Conservation (phyloP, 2,888 invertebrate genomes). For the Archips xylosteana region DNA sequence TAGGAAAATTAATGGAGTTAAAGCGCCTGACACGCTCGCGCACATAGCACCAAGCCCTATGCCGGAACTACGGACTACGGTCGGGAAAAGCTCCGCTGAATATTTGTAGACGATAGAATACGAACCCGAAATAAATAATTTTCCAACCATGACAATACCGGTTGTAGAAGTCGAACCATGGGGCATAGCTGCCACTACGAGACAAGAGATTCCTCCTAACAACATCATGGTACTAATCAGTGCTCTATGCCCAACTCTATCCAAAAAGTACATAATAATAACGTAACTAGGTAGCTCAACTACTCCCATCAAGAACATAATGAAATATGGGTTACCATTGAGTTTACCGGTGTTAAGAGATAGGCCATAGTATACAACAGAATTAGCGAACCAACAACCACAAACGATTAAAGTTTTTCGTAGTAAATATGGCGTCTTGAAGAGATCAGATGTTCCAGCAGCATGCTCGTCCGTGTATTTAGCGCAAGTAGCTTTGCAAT, state of each 20-base stretch:
- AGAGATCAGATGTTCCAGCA: conserved; percentile 89
- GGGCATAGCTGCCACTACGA: conserved; percentile 89
- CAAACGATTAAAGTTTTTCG: conserved; percentile 92
- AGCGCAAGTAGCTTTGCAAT: conserved; percentile 83
- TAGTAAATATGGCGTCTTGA: conserved; percentile 91
- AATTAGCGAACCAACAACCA: conserved; percentile 94
- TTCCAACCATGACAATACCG: conserved; percentile 90
- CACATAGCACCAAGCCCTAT: conserved; percentile 94
- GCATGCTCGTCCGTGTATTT: conserved; percentile 78
- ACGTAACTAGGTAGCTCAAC: conserved; percentile 94
- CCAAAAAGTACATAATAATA: conserved; percentile 90
- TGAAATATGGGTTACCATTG: conserved; percentile 92
- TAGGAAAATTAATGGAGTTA: conserved; percentile 91
- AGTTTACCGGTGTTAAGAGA: conserved; percentile 92
- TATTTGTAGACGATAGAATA: conserved; percentile 95
- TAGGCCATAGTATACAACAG: conserved; percentile 94
- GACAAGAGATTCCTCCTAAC: conserved; percentile 91
- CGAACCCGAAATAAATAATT: conserved; percentile 93
- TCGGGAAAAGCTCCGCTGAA: conserved; percentile 94
- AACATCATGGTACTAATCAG: conserved; percentile 92
- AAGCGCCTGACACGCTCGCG: conserved; percentile 92
- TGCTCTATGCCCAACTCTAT: conserved; percentile 90
- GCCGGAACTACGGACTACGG: conserved; percentile 93
- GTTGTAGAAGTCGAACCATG: conserved; percentile 87
- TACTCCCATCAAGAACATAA: conserved; percentile 91